Evolutionary conservation across 2,888 invertebrate genomes (phyloP).

Genomic region (Drosophila neonasuta): DNA sequence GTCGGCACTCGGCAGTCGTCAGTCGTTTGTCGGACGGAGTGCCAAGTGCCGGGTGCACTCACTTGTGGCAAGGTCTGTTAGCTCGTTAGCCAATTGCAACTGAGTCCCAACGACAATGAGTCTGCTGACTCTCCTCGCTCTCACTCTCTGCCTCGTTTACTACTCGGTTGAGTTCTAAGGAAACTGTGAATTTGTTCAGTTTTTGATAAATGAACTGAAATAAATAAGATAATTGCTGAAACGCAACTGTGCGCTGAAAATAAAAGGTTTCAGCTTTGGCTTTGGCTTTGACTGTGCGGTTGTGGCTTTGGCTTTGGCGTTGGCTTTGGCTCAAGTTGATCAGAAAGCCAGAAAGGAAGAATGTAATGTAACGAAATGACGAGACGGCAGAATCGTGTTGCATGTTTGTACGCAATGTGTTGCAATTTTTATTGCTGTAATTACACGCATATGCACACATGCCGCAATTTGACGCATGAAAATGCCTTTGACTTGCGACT

Average conservation of each 20-base stretch:
- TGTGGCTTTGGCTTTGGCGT: neutral
- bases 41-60: slow-evolving; percentile 41
- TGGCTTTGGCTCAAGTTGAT: slow-evolving; percentile 14
- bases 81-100: slow-evolving; percentile 25
- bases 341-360: slow-evolving; percentile 11
- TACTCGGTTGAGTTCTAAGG: slow-evolving; percentile 32
- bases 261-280: neutral
- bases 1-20: neutral
- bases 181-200: slow-evolving; percentile 68
- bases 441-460: slow-evolving; percentile 73
- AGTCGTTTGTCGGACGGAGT: neutral
- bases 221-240: slow-evolving; percentile 71
- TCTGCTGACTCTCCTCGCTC: neutral
- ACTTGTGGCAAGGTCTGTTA: slow-evolving; percentile 53
- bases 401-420: slow-evolving; percentile 74
- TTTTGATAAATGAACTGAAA: slow-evolving; percentile 69
- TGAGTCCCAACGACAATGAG: slow-evolving; percentile 2
- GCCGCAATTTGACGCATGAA: slow-evolving; percentile 74
- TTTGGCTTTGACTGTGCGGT: neutral
- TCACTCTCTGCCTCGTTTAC: neutral
- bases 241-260: slow-evolving; percentile 10
- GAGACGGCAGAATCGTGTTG: slow-evolving; percentile 46
- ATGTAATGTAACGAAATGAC: slow-evolving; percentile 2
- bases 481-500: slow-evolving; percentile 58
- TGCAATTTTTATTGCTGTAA: slow-evolving; percentile 75